Evolutionary conservation across 1,140 invertebrate species (phyloP), one percentile per base, ranked within the genome.

Genomic region (Lasioglossum albipes): DNA sequence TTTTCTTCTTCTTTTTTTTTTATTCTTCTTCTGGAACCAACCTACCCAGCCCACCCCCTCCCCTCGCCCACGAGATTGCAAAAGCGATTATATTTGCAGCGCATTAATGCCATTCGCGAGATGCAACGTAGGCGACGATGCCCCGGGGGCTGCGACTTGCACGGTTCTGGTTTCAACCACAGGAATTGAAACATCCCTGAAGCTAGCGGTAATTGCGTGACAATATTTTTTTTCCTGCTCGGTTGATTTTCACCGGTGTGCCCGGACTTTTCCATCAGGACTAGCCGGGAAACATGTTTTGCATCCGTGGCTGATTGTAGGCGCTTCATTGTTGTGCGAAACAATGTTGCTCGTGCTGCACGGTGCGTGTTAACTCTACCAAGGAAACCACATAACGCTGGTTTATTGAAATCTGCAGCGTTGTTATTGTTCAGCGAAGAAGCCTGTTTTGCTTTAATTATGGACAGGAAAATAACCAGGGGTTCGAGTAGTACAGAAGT

Each of bases 1-100:
- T 81, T 82, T 84, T 84, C 83, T 78, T 49, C 65, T 61, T 36
- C n/a, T 73, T 70, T 59, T n/a, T n/a, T n/a, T 59, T n/a, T 59
- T n/a, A n/a, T 20, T 74, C 64, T 62, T 69, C 76, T 75, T 81
- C 16, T 6, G 18, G 20, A 59, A n/a, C 57, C 57, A 20, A 57
- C 13, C 41, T 64, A 36, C 36, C 36, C 36, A 3, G 36, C 9
- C 27, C 73, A 13, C 16, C 81, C 71, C 49, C 69, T 31, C 70
- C 12, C 10, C 13, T 9, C 7, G 42, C 59, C 79, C 79, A 49
- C 75, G 83, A 86, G 83, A 89, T 83, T 84, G 79, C 78, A 78
- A 78, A 72, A 79, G 65, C 86, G 83, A 89, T 89, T 90, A 88
- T 90, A 90, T 90, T 91, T 90, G 87, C 88, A 82, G 84, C 81